Evolutionary conservation across 2,888 invertebrate species (phyloP).

Genomic region (Drosophila meridiana): DNA sequence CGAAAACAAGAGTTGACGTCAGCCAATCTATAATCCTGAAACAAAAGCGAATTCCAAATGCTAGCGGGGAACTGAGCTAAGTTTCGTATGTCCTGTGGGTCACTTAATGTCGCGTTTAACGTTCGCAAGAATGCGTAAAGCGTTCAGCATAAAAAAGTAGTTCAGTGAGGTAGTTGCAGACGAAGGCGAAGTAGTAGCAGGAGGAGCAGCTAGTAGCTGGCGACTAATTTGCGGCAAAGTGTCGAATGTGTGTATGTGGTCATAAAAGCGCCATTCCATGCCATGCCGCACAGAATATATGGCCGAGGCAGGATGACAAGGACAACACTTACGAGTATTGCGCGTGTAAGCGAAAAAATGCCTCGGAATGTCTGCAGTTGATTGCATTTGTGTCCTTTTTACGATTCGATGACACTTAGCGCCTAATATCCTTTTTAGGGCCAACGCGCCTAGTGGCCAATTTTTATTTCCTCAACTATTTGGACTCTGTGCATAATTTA

Average conservation of each 20-base stretch:
- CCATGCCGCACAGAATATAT: slow-evolving; percentile 1
- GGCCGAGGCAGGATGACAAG: slow-evolving; percentile 22
- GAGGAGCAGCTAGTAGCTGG: slow-evolving; percentile 7
- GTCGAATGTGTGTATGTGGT: slow-evolving; percentile 64
- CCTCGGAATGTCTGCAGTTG: slow-evolving; percentile 70
- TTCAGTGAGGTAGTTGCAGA: slow-evolving; percentile 24
- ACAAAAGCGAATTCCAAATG: slow-evolving; percentile 51
- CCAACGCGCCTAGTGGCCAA: slow-evolving; percentile 39
- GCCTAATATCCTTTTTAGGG: slow-evolving; percentile 77
- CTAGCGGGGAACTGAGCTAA: slow-evolving; percentile 33
- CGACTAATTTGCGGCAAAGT: slow-evolving; percentile 75
- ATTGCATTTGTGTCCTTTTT: slow-evolving; percentile 72
- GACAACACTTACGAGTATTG: slow-evolving; percentile 65
- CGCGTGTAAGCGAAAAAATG: slow-evolving; percentile 74
- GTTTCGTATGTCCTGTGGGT: slow-evolving; percentile 28
- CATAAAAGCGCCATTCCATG: slow-evolving; percentile 59
- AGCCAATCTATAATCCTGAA: slow-evolving; percentile 59
- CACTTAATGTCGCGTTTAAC: slow-evolving; percentile 72
- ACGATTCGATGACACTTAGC: slow-evolving; percentile 76
- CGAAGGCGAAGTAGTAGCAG: slow-evolving; percentile 1
- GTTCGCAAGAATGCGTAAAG: slow-evolving; percentile 63
- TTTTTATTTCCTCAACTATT: slow-evolving; percentile 68
- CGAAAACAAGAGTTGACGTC: slow-evolving; percentile 32
- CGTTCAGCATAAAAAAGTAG: slow-evolving; percentile 74
- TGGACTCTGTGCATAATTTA: slow-evolving; percentile 63